Percentiles rank a stretch among this genome's conserved stretches.
phyloP scores from a whole-genome alignment of 2,113 vertebrate genomes.

The Cervus canadensis region DNA sequence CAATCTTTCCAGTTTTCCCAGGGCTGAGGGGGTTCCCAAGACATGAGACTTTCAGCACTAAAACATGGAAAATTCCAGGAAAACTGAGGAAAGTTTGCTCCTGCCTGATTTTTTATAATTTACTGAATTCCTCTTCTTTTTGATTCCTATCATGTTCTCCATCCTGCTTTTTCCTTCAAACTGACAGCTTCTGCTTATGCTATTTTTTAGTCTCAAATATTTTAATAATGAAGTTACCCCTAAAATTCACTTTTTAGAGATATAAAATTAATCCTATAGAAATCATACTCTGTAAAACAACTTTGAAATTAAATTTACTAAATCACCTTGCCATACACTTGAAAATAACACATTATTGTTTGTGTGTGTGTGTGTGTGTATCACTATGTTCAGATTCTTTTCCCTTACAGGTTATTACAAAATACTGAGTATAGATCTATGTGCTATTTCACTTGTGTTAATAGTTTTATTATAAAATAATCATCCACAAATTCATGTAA shows the following conservation, averaged over 20 bases:
- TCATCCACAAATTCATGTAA: not conserved
- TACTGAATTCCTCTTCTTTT: not conserved
- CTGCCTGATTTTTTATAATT: not conserved
- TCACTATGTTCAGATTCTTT: not conserved
- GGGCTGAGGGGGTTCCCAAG: not conserved
- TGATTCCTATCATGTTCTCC: not conserved
- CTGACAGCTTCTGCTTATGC: not conserved
- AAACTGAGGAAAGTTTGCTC: not conserved
- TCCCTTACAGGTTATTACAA: not conserved
- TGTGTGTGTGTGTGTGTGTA: rapidly evolving
- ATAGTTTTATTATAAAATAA: not conserved
- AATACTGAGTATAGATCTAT: not conserved
- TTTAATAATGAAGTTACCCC: not conserved
- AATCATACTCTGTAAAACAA: not conserved
- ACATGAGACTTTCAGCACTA: not conserved
- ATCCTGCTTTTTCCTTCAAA: not conserved
- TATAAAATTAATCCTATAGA: not conserved
- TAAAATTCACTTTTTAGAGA: slow-evolving; percentile 6
- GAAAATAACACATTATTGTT: not conserved
- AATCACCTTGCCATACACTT: not conserved
- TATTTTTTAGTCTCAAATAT: not conserved
- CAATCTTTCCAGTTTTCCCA: not conserved
- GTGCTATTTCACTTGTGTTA: not conserved
- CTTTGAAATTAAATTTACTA: not conserved
- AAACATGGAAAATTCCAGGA: not conserved